A percentile compares a stretch with the other conserved stretches of the same genome.
phyloP scores from a whole-genome alignment of 2,797 vertebrate genomes.

The Scolopax rusticola region DNA sequence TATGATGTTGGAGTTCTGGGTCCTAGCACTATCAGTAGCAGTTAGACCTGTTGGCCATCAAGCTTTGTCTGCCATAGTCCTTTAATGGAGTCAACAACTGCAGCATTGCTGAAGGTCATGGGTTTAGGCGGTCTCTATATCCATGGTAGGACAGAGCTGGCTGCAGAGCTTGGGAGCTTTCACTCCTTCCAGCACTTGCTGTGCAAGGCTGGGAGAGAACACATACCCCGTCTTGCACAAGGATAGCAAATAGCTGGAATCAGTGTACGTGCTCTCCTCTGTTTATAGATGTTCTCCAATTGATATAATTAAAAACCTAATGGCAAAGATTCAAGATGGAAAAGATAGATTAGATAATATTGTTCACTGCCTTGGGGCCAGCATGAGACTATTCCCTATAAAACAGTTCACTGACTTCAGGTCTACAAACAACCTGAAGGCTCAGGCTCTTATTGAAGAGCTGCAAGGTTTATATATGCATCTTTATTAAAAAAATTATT shows the following conservation, averaged over 20 bases:
- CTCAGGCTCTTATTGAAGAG: background rate
- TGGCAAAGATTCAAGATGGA: background rate
- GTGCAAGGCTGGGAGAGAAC: background rate
- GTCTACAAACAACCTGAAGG: background rate
- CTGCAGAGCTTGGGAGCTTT: background rate
- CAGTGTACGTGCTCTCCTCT: background rate
- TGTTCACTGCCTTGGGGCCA: background rate
- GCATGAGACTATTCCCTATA: background rate
- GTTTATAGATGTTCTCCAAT: background rate
- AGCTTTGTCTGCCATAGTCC: background rate
- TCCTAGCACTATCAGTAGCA: background rate
- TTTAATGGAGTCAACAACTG: fast-evolving
- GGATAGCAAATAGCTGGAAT: background rate
- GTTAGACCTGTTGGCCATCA: background rate
- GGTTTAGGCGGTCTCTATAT: background rate
- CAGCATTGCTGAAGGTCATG: fast-evolving
- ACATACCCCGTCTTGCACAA: background rate
- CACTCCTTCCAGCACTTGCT: background rate
- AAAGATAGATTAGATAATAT: slow-evolving; percentile 17
- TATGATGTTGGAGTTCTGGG: background rate
- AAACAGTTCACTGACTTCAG: background rate
- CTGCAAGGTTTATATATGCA: background rate
- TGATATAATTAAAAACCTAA: background rate
- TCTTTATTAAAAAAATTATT: slow-evolving; percentile 42
- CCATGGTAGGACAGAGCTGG: fast-evolving